Conservation (phyloP, 2,888 invertebrate species). For the Nymphalis urticae region DNA sequence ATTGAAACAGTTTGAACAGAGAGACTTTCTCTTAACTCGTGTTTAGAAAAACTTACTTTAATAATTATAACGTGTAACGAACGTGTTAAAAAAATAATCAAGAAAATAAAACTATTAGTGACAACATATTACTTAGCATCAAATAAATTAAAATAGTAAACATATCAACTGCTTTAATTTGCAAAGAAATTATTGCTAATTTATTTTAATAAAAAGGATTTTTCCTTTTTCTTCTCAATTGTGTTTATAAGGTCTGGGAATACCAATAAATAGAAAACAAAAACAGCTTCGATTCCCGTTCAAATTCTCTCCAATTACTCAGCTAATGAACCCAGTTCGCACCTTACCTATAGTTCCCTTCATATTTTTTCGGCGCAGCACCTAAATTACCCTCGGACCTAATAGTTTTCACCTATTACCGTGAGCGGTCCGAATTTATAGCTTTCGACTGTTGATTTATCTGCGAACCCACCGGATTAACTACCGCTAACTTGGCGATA, state of each 20-base stretch:
- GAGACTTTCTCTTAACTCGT: neutral
- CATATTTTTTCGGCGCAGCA: constrained; percentile 64
- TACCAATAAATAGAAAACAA: constrained; percentile 22
- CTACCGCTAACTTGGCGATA: constrained; percentile 81
- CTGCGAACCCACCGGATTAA: constrained; percentile 75
- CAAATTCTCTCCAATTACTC: constrained; percentile 39
- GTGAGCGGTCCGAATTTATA: constrained; percentile 74
- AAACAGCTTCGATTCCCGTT: constrained; percentile 23
- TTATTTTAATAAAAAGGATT: neutral
- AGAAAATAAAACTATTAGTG: too few relatives aligned
- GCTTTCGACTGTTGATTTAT: constrained; percentile 80
- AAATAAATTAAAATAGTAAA: too few relatives aligned
- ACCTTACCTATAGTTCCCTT: constrained; percentile 43
- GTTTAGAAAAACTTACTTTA: too few relatives aligned
- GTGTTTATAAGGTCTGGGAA: neutral
- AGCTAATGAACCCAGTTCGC: constrained; percentile 37
- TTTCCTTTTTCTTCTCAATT: neutral
- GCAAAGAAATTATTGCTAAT: too few relatives aligned
- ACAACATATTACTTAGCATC: too few relatives aligned
- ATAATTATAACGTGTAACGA: too few relatives aligned
- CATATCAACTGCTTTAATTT: too few relatives aligned
- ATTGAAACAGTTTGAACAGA: neutral
- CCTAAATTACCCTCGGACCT: constrained; percentile 71
- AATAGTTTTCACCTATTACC: constrained; percentile 82
- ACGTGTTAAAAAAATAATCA: too few relatives aligned